phyloP scores from a whole-genome alignment of 35 echinoderm and acorn worm genomes.

The Amphiura filiformis region DNA sequence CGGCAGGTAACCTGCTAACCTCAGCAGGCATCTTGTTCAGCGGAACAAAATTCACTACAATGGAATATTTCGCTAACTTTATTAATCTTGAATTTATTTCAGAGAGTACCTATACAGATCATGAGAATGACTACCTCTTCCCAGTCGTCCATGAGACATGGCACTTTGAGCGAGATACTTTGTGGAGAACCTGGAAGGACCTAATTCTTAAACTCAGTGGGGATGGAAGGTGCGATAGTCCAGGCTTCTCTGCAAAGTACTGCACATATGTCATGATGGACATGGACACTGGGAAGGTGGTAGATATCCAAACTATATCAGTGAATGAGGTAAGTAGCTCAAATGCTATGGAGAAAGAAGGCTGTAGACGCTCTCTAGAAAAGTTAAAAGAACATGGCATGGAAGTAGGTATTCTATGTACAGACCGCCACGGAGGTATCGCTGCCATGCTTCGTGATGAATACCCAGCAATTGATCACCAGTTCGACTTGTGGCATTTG shows the following conservation, averaged over 20 bases:
- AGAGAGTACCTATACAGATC: slow-evolving; percentile 2
- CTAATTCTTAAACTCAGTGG: background rate
- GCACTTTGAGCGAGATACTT: background rate
- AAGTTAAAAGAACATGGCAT: background rate
- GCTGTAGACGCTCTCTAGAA: background rate
- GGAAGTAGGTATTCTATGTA: slow-evolving; percentile 16
- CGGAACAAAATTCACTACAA: slow-evolving; percentile 37
- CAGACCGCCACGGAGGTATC: slow-evolving; percentile 55
- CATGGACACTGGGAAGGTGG: slow-evolving; percentile 7
- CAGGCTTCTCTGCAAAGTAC: slow-evolving; percentile 16
- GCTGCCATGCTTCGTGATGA: slow-evolving; percentile 12
- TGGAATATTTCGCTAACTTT: slow-evolving; percentile 20
- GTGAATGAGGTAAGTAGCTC: slow-evolving; percentile 53
- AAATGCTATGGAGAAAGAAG: slow-evolving; percentile 54
- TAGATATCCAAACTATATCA: slow-evolving; percentile 38
- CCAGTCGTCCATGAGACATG: slow-evolving; percentile 23
- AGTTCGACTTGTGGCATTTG: slow-evolving; percentile 59
- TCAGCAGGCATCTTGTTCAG: slow-evolving; percentile 51
- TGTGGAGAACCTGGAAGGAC: background rate
- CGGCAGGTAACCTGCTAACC: slow-evolving; percentile 53
- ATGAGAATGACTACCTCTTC: background rate
- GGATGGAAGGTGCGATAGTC: slow-evolving; percentile 60
- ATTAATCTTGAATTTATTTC: slow-evolving; percentile 25
- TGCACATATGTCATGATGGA: slow-evolving; percentile 73
- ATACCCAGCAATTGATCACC: slow-evolving; percentile 40